A percentile compares a stretch with the other conserved stretches of the same genome.
Evolutionary conservation across 2,113 vertebrate species (phyloP).

Genomic region (Petroica traversi): DNA sequence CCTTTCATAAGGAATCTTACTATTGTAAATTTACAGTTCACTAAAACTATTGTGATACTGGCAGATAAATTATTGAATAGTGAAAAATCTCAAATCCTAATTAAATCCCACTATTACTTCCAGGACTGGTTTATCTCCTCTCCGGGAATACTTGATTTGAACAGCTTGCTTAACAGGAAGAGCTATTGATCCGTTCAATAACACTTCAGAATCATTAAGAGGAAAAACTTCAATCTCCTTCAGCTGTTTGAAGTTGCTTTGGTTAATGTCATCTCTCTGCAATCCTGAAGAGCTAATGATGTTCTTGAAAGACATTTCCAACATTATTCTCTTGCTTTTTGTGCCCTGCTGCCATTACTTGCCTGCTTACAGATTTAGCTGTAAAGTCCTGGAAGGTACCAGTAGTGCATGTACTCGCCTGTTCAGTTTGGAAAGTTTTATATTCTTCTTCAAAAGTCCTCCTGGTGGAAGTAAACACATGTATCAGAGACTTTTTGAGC

Average conservation of each 20-base stretch:
- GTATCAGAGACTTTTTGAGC: not conserved
- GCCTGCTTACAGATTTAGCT: not conserved
- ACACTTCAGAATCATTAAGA: conserved; percentile 30
- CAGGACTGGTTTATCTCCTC: conserved; percentile 1
- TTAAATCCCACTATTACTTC: conserved; percentile 18
- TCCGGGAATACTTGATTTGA: conserved; percentile 32
- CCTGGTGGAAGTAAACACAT: not conserved
- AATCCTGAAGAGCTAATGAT: not conserved
- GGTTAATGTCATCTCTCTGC: not conserved
- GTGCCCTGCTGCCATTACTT: not conserved
- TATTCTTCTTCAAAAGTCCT: not conserved
- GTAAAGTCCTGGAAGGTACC: not conserved
- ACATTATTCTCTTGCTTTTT: not conserved
- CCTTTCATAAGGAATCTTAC: not conserved
- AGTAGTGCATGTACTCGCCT: not conserved
- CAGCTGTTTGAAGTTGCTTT: conserved; percentile 32
- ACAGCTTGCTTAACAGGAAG: not conserved
- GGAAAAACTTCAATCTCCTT: conserved; percentile 12
- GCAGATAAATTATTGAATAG: not conserved
- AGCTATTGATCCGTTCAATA: conserved; percentile 36
- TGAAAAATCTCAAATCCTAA: conserved; percentile 15
- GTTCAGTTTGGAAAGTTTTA: not conserved
- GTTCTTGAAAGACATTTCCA: not conserved
- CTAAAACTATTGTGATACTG: not conserved
- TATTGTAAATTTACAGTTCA: not conserved